Conservation (phyloP, 2,888 invertebrate genomes). For the Glaucopsyche alexis region DNA sequence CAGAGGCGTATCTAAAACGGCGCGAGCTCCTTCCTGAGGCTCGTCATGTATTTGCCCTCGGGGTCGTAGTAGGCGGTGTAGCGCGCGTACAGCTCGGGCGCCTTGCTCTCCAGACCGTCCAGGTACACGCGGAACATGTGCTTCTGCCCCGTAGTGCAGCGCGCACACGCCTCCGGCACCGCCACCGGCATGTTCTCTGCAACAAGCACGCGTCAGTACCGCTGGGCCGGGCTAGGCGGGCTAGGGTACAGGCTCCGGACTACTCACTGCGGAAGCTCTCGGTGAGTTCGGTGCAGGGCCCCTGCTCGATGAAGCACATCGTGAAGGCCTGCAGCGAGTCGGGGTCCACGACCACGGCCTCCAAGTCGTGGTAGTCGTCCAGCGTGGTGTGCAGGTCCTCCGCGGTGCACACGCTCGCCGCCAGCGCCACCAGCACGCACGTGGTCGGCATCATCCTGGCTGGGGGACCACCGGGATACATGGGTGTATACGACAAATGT, state of each 20-base stretch:
- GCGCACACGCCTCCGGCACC: neutral
- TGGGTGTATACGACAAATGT: neutral
- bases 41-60: neutral
- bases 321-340: neutral
- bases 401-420: neutral
- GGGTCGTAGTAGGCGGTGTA: conserved; percentile 5
- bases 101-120: neutral
- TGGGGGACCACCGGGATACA: neutral
- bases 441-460: neutral
- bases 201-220: neutral
- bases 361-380: conserved; percentile 12
- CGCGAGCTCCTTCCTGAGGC: neutral
- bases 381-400: conserved; percentile 8
- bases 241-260: too few relatives aligned
- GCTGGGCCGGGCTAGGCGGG: too few relatives aligned
- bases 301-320: neutral
- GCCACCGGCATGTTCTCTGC: conserved; percentile 21
- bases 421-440: neutral
- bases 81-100: neutral
- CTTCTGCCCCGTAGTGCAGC: neutral
- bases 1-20: neutral
- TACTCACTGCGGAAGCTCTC: conserved; percentile 13
- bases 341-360: neutral
- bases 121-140: conserved; percentile 12
- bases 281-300: neutral